These are phyloP conservation scores for Thinocorus orbignyianus DNA, from an alignment of 2,113 vertebrate genomes.

Conservation along the genomic window DNA sequence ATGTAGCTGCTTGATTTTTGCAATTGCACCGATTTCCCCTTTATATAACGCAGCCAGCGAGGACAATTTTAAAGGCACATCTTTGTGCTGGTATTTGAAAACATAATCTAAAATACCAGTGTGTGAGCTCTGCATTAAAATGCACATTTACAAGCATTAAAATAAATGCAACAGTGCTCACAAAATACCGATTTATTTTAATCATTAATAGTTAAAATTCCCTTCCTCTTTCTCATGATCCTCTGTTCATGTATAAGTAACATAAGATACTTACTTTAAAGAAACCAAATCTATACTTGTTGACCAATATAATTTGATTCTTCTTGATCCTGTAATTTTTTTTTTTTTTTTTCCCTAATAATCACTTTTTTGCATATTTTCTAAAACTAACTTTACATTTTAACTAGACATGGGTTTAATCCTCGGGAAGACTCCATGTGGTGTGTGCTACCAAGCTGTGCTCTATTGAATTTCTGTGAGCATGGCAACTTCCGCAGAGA, in stretches of 20 bases:
- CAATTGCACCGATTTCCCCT: not conserved
- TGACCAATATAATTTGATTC: conserved; percentile 22
- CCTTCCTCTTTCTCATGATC: not conserved
- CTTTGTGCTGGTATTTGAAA: not conserved
- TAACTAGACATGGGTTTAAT: conserved; percentile 59
- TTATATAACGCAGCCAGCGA: not conserved
- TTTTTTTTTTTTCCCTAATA: conserved; percentile 12
- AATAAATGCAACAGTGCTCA: not conserved
- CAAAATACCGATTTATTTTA: conserved; percentile 21
- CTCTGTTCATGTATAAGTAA: not conserved
- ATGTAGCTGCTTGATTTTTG: not conserved
- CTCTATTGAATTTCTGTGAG: conserved; percentile 58
- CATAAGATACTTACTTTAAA: not conserved
- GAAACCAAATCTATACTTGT: not conserved
- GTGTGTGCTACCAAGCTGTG: conserved; percentile 38
- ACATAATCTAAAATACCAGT: not conserved
- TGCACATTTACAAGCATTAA: not conserved
- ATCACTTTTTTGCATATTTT: conserved; percentile 44
- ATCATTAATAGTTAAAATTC: not conserved
- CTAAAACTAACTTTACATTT: conserved; percentile 44
- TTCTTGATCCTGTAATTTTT: not conserved
- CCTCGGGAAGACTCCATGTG: conserved; percentile 44
- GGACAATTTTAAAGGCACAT: not conserved
- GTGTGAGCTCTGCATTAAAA: not conserved
- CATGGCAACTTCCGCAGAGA: conserved; percentile 39